Evolutionary conservation across 2,113 vertebrate species (phyloP).

Genomic region (Progne subis): DNA sequence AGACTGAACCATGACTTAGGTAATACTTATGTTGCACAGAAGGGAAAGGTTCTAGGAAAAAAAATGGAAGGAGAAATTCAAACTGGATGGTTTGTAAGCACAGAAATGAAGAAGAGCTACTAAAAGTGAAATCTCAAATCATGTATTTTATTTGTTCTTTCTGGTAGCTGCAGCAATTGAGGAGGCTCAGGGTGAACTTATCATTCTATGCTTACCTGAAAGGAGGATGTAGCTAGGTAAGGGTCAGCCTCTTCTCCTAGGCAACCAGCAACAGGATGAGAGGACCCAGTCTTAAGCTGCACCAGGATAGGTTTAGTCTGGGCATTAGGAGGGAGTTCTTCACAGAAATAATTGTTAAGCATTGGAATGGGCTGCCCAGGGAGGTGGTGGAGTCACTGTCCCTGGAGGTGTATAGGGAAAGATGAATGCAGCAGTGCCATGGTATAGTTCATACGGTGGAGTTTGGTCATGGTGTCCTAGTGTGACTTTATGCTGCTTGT

Average conservation of each 20-base stretch:
- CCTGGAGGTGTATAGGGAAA: background rate
- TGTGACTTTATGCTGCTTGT: no score
- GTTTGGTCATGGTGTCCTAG: no score
- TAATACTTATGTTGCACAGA: background rate
- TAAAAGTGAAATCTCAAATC: background rate
- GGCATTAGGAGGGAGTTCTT: background rate
- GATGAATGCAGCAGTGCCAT: accelerated
- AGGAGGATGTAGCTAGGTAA: no score
- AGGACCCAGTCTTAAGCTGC: background rate
- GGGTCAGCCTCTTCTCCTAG: background rate
- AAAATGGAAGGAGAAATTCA: background rate
- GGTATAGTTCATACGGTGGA: accelerated
- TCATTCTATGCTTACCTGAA: background rate
- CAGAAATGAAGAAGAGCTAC: background rate
- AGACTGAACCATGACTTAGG: background rate
- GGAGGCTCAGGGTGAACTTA: background rate
- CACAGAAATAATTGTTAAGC: background rate
- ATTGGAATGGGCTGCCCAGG: background rate
- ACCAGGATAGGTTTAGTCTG: background rate
- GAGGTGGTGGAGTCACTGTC: background rate
- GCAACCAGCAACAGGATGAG: background rate
- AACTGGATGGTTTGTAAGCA: background rate
- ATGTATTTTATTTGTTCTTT: background rate
- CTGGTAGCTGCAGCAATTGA: background rate
- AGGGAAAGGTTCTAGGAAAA: background rate